Evolutionary conservation across 2,888 invertebrate genomes (phyloP).

Genomic region (Agriopis leucophaearia): DNA sequence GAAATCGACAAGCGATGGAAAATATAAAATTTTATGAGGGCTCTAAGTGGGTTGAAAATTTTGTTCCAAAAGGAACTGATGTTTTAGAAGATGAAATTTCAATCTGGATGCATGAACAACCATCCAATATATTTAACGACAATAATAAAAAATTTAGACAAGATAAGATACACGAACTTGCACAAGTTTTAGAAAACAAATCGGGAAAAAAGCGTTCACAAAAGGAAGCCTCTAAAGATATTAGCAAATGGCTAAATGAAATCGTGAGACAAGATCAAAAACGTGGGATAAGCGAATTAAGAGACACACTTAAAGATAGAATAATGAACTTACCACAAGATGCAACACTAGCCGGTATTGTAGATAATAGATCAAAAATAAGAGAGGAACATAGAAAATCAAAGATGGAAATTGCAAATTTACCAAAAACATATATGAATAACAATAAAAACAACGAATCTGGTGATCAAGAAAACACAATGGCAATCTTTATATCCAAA

Average conservation of each 20-base stretch:
- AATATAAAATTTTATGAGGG: conserved; percentile 48
- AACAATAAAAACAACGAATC: conserved; percentile 25
- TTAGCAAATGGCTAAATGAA: conserved; percentile 56
- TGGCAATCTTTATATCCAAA: conserved; percentile 62
- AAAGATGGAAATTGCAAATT: conserved; percentile 19
- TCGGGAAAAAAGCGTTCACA: conserved; percentile 50
- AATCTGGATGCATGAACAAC: conserved; percentile 66
- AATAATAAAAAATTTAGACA: conserved; percentile 47
- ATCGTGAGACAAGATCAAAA: conserved; percentile 52
- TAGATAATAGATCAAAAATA: conserved; percentile 43
- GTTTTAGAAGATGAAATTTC: conserved; percentile 67
- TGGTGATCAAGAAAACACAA: conserved; percentile 53
- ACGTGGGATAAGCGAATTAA: conserved; percentile 50
- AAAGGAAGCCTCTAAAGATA: conserved; percentile 52
- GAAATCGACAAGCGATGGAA: conserved; percentile 57
- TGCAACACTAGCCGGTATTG: conserved; percentile 46
- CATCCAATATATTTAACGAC: conserved; percentile 51
- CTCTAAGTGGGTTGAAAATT: conserved; percentile 44
- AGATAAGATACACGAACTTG: conserved; percentile 57
- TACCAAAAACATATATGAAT: conserved; percentile 4
- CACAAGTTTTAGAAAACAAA: conserved; percentile 51
- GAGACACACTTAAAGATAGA: conserved; percentile 54
- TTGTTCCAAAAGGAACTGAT: conserved; percentile 53
- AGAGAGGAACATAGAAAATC: conserved; percentile 31
- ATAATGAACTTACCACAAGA: conserved; percentile 58